Evolutionary conservation across 2,888 invertebrate genomes (phyloP).

Genomic region (Malthinus flaveolus): DNA sequence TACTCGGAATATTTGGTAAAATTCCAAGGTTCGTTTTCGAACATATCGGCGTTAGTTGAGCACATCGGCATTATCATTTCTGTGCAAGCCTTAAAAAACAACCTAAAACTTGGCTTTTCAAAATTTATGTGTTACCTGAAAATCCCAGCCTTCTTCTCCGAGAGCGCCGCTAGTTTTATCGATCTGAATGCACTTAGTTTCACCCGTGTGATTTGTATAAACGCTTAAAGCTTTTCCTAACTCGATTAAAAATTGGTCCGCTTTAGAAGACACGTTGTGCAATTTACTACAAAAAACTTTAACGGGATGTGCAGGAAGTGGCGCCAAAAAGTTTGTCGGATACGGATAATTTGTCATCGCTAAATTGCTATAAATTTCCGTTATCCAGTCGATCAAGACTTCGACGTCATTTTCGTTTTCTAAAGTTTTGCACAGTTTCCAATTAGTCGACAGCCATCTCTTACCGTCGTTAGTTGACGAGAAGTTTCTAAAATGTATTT

Average conservation of each 20-base stretch:
- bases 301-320: constrained; percentile 86
- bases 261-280: constrained; percentile 52
- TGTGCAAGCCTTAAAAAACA: constrained; percentile 73
- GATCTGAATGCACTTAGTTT: constrained; percentile 69
- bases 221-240: constrained; percentile 72
- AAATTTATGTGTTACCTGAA: constrained; percentile 63
- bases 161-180: constrained; percentile 61
- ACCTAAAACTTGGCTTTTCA: background rate
- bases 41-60: constrained; percentile 74
- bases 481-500: constrained; percentile 53
- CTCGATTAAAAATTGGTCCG: constrained; percentile 60
- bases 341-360: constrained; percentile 98
- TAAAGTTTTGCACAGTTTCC: constrained; percentile 76
- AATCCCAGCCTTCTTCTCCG: constrained; percentile 77
- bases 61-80: constrained; percentile 98
- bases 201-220: constrained; percentile 82
- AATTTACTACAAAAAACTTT: constrained; percentile 63
- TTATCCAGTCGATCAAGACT: constrained; percentile 70
- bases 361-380: constrained; percentile 73
- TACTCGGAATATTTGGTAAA: constrained; percentile 64
- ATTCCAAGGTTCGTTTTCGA: constrained; percentile 77
- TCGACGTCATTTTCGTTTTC: constrained; percentile 60
- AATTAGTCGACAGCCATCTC: constrained; percentile 68
- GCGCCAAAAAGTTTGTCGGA: constrained; percentile 76
- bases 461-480: constrained; percentile 66